Conservation (phyloP, 2,888 invertebrate genomes). For the Ommatoiulus sabulosus region DNA sequence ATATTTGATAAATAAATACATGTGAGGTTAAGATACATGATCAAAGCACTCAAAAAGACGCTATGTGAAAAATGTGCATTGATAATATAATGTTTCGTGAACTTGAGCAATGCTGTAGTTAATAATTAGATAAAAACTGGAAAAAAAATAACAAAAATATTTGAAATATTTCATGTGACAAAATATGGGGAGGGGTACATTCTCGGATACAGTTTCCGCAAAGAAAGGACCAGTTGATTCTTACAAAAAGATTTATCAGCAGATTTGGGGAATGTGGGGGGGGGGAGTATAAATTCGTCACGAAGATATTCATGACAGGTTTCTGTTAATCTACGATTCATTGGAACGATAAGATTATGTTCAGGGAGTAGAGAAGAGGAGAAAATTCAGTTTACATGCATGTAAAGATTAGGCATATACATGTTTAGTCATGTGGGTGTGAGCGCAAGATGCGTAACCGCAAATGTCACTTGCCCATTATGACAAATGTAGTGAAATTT, state of each 20-base stretch:
- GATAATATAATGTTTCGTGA: no score
- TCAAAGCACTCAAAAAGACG: no score
- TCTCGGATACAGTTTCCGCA: no score
- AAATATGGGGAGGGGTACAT: not conserved
- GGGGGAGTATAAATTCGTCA: no score
- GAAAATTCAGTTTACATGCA: not conserved
- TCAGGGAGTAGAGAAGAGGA: not conserved
- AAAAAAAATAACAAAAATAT: not conserved
- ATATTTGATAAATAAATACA: no score
- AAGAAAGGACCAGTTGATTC: no score
- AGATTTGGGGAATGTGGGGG: no score
- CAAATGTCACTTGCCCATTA: not conserved
- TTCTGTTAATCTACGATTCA: not conserved
- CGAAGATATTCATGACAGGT: not conserved
- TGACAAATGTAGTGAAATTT: not conserved
- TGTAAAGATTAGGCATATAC: not conserved
- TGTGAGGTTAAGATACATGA: no score
- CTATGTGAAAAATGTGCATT: no score
- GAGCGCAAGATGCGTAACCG: not conserved
- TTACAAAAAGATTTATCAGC: no score
- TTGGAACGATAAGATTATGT: not conserved
- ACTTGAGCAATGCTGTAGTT: no score
- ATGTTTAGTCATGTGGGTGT: constrained; percentile 16
- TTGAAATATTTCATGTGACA: not conserved
- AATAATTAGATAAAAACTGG: not conserved